Conservation (phyloP, 2,797 vertebrate genomes). For the Diceros bicornis region DNA sequence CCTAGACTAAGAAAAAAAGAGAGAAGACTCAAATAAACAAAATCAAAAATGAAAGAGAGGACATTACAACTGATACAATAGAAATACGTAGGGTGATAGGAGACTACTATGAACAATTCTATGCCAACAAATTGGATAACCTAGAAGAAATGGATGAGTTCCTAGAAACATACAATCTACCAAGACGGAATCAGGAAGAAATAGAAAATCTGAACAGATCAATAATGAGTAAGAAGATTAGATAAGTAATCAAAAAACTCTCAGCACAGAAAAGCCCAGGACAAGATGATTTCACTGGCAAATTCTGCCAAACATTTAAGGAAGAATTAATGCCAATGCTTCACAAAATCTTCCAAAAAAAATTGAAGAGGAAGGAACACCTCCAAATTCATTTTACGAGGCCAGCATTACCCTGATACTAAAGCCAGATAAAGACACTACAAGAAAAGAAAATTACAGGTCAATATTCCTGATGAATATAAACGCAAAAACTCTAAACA, state of each 20-base stretch:
- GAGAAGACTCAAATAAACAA: neutral
- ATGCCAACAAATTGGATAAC: neutral
- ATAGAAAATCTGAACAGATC: neutral
- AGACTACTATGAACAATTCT: neutral
- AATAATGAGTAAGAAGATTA: neutral
- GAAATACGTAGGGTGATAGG: neutral
- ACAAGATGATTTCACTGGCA: neutral
- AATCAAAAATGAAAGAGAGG: too few species aligned
- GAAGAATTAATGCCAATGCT: neutral
- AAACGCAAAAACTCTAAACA: neutral
- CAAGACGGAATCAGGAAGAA: neutral
- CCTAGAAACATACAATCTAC: neutral
- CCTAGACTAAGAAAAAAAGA: neutral
- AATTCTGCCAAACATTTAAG: neutral
- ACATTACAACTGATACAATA: neutral
- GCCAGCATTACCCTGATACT: neutral
- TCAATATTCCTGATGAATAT: neutral
- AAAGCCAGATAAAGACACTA: neutral
- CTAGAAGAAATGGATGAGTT: neutral
- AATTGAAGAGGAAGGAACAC: neutral
- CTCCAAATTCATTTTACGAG: neutral
- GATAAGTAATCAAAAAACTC: neutral
- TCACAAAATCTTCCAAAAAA: neutral
- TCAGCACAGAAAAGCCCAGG: neutral
- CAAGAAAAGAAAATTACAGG: neutral